Base-by-base conservation (phyloP, 2,113 vertebrate genomes). In the Neogale vison region DNA sequence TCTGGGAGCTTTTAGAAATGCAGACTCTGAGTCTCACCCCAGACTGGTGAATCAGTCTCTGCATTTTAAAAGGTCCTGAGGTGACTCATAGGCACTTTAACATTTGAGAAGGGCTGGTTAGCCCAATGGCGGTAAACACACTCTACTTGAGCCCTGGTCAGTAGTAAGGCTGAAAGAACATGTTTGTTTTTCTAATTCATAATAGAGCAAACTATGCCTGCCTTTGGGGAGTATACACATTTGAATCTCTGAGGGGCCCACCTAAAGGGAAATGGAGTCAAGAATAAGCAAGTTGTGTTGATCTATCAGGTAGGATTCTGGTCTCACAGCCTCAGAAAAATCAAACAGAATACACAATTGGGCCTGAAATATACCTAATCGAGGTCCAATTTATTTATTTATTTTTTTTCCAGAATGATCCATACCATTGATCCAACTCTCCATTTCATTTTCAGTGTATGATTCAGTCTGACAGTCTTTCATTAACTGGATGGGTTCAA, bases 381-480 rank as follows among this genome's bases (percentile, higher is more conserved):
- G 52, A 80, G 55, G 69, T 76, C 42, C 61, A 83, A 31, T 89
- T 85, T 95, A 59, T 96, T 86, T n/a, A n/a, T 88, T 63, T 3
- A 34, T 65, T 59, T 83, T 82, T 55, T 69, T 42, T 9, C 67
- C 71, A 71, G 55, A 90, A 74, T 67, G 74, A 97, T 92, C 59
- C 45, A 90, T 85, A 92, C 4, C 80, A 90, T 93, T 81, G 90
- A 97, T 96, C 50, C 50, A 80, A 52, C 42, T 84, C 45, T 76
- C 8, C 45, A 72, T 45, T 79, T 97, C 57, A 93, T 97, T 87
- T 79, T 93, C 79, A 97, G 74, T 76, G 10, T 91, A 81, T 95
- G 89, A 89, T 79, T 81, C 63, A 93, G 90, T 77, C 57, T 83
- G 86, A 91, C 72, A 96, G 92, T 67, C 89, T 87, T 67, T 91